Percentiles rank a stretch among this genome's conserved stretches.
Conservation (phyloP, 2,113 vertebrate species). For the Phocoena sinus region DNA sequence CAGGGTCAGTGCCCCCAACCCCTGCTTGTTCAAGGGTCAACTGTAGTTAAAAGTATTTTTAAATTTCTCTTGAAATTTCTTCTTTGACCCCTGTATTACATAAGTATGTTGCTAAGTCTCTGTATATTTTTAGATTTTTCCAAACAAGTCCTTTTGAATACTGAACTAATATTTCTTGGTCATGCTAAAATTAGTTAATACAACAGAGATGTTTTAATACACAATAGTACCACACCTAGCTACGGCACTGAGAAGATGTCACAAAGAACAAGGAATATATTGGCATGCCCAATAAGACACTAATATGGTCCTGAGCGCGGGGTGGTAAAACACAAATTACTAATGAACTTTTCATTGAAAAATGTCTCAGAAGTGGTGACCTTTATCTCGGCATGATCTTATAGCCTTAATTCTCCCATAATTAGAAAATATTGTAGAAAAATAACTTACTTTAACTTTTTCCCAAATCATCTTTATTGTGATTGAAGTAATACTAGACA, state of each 20-base stretch:
- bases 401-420: slow-evolving; percentile 44
- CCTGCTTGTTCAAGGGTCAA: not conserved
- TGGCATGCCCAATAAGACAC: slow-evolving; percentile 7
- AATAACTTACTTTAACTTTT: slow-evolving; percentile 31
- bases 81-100: not conserved
- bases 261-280: not conserved
- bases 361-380: slow-evolving; percentile 70
- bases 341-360: slow-evolving; percentile 71
- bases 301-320: slow-evolving; percentile 40
- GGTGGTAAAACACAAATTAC: slow-evolving; percentile 73
- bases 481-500: not conserved
- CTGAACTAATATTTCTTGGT: not conserved
- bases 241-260: rapidly evolving
- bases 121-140: not conserved
- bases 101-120: not conserved
- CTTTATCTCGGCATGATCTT: slow-evolving; percentile 60
- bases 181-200: slow-evolving; percentile 27
- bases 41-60: not conserved
- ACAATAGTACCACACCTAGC: not conserved
- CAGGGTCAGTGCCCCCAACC: not conserved
- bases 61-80: not conserved
- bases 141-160: slow-evolving; percentile 37
- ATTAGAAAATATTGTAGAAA: slow-evolving; percentile 66
- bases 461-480: not conserved
- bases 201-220: not conserved